Conservation (phyloP, 1,140 invertebrate genomes). For the Leptoteleia sp. region DNA sequence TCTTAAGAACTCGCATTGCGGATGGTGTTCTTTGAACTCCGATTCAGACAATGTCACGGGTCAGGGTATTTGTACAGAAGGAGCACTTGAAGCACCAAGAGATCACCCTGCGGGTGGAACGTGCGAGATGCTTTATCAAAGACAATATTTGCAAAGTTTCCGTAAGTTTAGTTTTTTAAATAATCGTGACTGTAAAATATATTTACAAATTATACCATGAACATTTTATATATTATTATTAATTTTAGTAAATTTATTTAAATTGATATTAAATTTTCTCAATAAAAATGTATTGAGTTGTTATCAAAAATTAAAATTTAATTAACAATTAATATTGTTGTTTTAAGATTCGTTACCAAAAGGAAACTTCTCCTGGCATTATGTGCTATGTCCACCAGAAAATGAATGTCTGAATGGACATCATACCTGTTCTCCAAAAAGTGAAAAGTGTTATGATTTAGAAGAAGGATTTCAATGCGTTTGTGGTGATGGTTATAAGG, state of each 20-base stretch:
- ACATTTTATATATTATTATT: no score
- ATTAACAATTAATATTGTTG: no score
- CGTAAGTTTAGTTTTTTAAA: constrained; percentile 29
- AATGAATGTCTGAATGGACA: constrained; percentile 96
- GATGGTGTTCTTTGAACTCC: constrained; percentile 86
- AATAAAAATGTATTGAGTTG: no score
- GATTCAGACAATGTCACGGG: constrained; percentile 82
- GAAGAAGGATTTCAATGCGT: constrained; percentile 90
- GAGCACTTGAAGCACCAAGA: constrained; percentile 87
- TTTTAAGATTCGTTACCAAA: constrained; percentile 67
- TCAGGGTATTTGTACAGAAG: constrained; percentile 88
- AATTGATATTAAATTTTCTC: no score
- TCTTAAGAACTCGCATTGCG: constrained; percentile 92
- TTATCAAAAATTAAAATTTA: no score
- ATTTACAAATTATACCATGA: no score
- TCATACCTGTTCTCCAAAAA: constrained; percentile 92
- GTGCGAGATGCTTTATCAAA: constrained; percentile 82
- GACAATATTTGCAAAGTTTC: constrained; percentile 69
- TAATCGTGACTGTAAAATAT: no score
- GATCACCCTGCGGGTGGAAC: constrained; percentile 86
- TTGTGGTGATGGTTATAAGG: constrained; percentile 91
- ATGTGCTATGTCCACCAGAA: constrained; percentile 93
- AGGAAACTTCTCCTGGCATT: constrained; percentile 89
- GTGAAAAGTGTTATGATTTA: constrained; percentile 91
- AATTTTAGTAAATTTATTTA: no score